Conservation (phyloP, 2,797 vertebrate species). For the Poeciliopsis turneri region DNA sequence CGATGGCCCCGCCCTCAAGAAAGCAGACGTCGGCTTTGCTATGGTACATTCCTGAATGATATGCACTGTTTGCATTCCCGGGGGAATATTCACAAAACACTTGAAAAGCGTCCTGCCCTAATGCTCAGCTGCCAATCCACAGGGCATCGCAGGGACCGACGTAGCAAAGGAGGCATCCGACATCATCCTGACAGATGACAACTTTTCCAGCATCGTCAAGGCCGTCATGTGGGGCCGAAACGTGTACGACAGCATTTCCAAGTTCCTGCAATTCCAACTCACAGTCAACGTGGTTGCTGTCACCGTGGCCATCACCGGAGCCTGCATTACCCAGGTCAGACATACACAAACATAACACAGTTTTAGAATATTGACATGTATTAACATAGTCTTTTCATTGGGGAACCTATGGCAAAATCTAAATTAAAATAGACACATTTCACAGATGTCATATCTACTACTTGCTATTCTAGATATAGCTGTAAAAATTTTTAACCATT, state of each 20-base stretch:
- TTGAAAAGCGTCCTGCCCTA: background rate
- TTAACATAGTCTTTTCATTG: background rate
- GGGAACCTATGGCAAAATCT: background rate
- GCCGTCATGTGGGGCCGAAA: slow-evolving; percentile 99
- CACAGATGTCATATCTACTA: background rate
- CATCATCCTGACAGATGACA: slow-evolving; percentile 97
- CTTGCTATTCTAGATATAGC: no score
- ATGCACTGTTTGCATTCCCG: background rate
- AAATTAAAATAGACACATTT: background rate
- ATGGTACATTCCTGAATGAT: slow-evolving; percentile 83
- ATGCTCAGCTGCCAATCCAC: slow-evolving; percentile 16
- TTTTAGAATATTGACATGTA: background rate
- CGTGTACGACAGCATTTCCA: slow-evolving; percentile 97
- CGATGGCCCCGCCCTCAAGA: slow-evolving; percentile 97
- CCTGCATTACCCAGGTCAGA: slow-evolving; percentile 94
- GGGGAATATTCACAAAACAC: background rate
- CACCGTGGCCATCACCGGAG: slow-evolving; percentile 94
- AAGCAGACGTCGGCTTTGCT: slow-evolving; percentile 97
- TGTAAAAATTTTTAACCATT: background rate
- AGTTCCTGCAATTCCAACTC: slow-evolving; percentile 97
- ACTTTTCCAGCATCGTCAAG: slow-evolving; percentile 97
- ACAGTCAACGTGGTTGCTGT: slow-evolving; percentile 96
- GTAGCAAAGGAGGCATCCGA: slow-evolving; percentile 98
- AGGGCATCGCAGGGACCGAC: slow-evolving; percentile 97
- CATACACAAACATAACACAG: background rate